These are phyloP conservation scores for Lordiphosa stackelbergi DNA, from an alignment of 1,140 invertebrate genomes.

Conservation along the genomic window DNA sequence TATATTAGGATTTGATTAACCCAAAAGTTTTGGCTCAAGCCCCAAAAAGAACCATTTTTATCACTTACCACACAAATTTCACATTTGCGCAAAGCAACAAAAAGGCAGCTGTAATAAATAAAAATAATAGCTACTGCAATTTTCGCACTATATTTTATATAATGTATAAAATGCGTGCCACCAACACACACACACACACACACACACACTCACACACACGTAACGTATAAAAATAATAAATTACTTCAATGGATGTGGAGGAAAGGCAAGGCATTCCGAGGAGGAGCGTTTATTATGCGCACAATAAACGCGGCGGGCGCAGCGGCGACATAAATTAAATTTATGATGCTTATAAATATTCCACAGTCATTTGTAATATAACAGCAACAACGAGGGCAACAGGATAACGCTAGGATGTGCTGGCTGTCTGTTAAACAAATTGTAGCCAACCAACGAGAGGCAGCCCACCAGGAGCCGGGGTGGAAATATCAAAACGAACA, in stretches of 20 bases:
- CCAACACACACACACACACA: slow-evolving; percentile 7
- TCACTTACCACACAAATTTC: slow-evolving; percentile 44
- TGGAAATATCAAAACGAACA: slow-evolving; percentile 22
- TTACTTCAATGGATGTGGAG: slow-evolving; percentile 56
- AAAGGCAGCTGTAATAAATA: slow-evolving; percentile 35
- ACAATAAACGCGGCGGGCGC: slow-evolving; percentile 69
- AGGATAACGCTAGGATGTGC: slow-evolving; percentile 54
- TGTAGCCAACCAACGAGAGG: slow-evolving; percentile 22
- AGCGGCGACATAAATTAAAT: slow-evolving; percentile 68
- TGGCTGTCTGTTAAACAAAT: slow-evolving; percentile 48
- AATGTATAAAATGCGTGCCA: slow-evolving; percentile 33
- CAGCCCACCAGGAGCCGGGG: slow-evolving; percentile 7
- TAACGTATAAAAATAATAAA: slow-evolving; percentile 72
- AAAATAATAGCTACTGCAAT: slow-evolving; percentile 48
- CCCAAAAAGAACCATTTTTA: slow-evolving; percentile 34
- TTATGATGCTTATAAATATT: slow-evolving; percentile 64
- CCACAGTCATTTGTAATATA: slow-evolving; percentile 58
- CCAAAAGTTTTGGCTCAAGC: slow-evolving; percentile 12
- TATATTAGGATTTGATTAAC: too few relatives aligned
- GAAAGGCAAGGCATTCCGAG: slow-evolving; percentile 34
- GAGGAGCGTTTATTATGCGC: slow-evolving; percentile 68
- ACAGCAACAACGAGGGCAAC: slow-evolving; percentile 30
- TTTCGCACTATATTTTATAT: slow-evolving; percentile 47
- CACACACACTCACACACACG: background rate
- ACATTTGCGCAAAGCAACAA: slow-evolving; percentile 4